Conservation (phyloP, 2,113 vertebrate genomes). For the Vidua macroura region DNA sequence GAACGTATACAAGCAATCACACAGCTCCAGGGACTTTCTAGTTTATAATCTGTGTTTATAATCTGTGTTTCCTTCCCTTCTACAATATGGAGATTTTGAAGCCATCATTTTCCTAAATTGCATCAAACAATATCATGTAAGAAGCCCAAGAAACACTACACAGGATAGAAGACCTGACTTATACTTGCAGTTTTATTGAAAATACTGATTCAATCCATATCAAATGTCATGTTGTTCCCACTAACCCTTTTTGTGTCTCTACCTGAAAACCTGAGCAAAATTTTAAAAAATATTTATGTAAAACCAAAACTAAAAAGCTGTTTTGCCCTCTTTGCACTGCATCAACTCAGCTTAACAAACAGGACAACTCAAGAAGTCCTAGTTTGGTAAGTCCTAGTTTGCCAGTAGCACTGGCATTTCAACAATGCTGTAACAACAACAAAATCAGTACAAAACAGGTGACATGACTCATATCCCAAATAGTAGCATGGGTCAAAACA, state of each 20-base stretch:
- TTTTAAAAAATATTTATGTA: background rate
- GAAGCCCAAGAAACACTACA: background rate
- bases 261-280: background rate
- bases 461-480: background rate
- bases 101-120: background rate
- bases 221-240: background rate
- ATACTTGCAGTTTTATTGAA: background rate
- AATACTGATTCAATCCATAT: background rate
- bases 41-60: background rate
- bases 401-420: background rate
- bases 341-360: background rate
- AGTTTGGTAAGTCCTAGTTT: background rate
- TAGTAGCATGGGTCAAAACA: background rate
- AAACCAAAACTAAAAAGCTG: background rate
- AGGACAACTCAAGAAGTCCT: background rate
- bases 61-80: background rate
- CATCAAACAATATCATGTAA: rapidly evolving
- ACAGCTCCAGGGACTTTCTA: background rate
- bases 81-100: background rate
- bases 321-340: background rate
- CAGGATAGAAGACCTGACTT: background rate
- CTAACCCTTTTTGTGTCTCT: background rate
- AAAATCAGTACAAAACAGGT: conserved; percentile 4
- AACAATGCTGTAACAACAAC: background rate
- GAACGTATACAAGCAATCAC: background rate